Conservation (phyloP, 2,797 vertebrate genomes). For the Eulemur rubriventer region DNA sequence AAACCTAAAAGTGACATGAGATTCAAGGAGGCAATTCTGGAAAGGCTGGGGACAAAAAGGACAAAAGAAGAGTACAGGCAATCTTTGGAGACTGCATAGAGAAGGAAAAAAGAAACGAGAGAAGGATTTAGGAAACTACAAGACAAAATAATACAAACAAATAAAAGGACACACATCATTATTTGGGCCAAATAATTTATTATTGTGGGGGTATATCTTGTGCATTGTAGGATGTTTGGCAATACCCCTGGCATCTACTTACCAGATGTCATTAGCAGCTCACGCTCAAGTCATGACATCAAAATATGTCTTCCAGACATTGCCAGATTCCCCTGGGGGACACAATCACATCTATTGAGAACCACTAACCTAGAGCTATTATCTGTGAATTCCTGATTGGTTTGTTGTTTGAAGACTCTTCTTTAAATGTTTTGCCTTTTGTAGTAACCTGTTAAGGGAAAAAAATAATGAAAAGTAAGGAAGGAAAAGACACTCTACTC, state of each 20-base stretch:
- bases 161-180: not conserved
- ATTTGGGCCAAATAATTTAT: not conserved
- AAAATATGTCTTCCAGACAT: not conserved
- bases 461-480: not conserved
- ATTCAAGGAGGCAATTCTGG: not conserved
- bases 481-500: not conserved
- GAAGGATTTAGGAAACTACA: not conserved
- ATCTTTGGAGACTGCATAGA: not conserved
- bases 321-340: not conserved
- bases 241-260: not conserved
- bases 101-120: not conserved
- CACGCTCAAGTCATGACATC: not conserved
- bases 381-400: not conserved
- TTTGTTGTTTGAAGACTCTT: not conserved
- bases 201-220: not conserved
- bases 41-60: not conserved
- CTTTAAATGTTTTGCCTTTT: not conserved
- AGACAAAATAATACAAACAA: not conserved
- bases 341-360: conserved; percentile 23
- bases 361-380: not conserved
- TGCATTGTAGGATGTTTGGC: not conserved
- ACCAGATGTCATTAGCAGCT: not conserved
- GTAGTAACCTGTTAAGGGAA: not conserved
- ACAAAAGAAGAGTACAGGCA: not conserved
- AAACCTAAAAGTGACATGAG: not conserved